These are phyloP conservation scores for Venustoraphidia nigricollis DNA, from an alignment of 2,888 invertebrate genomes.

Conservation along the genomic window DNA sequence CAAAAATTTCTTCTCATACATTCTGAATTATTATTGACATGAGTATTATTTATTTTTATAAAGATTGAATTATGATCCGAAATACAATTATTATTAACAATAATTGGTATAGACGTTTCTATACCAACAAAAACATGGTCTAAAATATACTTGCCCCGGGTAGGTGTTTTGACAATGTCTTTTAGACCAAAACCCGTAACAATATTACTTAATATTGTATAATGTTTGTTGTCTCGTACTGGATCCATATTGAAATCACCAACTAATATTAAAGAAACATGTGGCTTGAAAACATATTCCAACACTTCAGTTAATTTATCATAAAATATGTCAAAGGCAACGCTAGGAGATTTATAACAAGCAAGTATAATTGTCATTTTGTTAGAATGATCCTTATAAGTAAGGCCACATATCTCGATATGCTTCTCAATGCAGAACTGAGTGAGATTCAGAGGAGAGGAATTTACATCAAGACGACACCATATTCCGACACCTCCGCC, in stretches of 20 bases:
- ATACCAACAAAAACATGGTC: not conserved
- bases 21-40: too few species aligned
- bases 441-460: not conserved
- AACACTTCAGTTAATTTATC: not conserved
- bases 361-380: not conserved
- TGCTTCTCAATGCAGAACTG: not conserved
- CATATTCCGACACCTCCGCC: not conserved
- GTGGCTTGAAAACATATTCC: not conserved
- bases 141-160: not conserved
- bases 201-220: not conserved
- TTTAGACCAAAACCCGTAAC: not conserved
- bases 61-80: not conserved
- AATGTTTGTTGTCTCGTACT: not conserved
- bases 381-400: not conserved
- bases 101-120: too few species aligned
- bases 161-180: not conserved
- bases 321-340: not conserved
- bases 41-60: not conserved
- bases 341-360: not conserved
- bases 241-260: not conserved
- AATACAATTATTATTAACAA: not conserved
- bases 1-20: not conserved
- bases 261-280: not conserved
- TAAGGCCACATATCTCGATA: not conserved
- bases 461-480: not conserved